Percentiles rank a stretch among this genome's conserved stretches.
These are phyloP conservation scores for Pantherophis alleghaniensis DNA, from an alignment of 2,797 vertebrate genomes.

Conservation along the genomic window DNA sequence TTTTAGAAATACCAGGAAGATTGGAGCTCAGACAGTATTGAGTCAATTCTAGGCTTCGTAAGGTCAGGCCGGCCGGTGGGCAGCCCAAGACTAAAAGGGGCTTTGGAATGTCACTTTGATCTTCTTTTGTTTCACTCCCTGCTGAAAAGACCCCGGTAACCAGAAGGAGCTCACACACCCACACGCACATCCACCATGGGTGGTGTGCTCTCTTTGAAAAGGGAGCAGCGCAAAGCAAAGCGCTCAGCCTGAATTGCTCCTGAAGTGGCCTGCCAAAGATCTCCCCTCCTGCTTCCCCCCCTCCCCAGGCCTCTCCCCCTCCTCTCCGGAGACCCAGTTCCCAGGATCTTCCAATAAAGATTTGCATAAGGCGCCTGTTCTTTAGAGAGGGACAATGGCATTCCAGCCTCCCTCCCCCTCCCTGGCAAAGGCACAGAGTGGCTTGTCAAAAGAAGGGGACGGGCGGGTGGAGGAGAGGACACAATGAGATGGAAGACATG, in stretches of 20 bases:
- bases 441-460: background rate
- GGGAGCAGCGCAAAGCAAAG: background rate
- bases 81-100: background rate
- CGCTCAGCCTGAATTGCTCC: background rate
- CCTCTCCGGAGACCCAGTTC: conserved; percentile 48
- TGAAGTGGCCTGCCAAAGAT: conserved; percentile 2
- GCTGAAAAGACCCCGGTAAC: background rate
- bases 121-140: background rate
- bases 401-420: conserved; percentile 36
- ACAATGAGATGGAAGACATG: background rate
- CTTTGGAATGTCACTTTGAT: background rate
- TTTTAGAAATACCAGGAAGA: background rate
- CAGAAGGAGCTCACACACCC: background rate
- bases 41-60: background rate
- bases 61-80: background rate
- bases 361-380: conserved; percentile 63
- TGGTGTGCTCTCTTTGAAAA: background rate
- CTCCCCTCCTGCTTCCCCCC: background rate
- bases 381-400: conserved; percentile 56
- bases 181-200: background rate
- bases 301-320: conserved; percentile 40
- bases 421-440: conserved; percentile 45
- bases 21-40: too few relatives aligned
- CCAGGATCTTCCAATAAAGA: conserved; percentile 67
- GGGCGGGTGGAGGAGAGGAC: background rate